These are phyloP conservation scores for Oreochromis aureus DNA, from an alignment of 2,113 vertebrate genomes.

Conservation along the genomic window DNA sequence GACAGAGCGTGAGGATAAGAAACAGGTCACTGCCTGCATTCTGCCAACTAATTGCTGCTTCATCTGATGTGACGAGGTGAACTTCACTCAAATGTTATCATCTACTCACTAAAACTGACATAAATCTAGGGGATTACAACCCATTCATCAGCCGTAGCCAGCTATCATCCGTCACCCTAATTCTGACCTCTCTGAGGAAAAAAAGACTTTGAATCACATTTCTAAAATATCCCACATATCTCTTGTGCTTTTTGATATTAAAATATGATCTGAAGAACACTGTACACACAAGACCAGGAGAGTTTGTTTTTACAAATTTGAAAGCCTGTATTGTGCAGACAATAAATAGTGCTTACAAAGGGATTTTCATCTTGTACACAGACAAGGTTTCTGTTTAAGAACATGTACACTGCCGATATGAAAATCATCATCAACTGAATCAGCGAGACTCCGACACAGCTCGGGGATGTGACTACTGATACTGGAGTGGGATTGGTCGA, in stretches of 20 bases:
- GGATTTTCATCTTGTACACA: slow-evolving; percentile 68
- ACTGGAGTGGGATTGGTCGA: slow-evolving; percentile 74
- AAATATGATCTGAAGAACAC: slow-evolving; percentile 60
- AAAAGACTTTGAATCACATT: background rate
- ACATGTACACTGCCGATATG: slow-evolving; percentile 70
- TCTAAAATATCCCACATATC: background rate
- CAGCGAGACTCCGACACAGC: slow-evolving; percentile 53
- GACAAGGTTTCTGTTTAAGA: slow-evolving; percentile 72
- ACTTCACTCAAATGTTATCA: background rate
- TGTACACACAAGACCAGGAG: slow-evolving; percentile 53
- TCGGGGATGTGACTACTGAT: slow-evolving; percentile 60
- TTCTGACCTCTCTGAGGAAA: background rate
- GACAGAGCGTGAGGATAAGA: background rate
- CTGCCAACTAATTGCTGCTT: background rate
- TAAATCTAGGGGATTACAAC: background rate
- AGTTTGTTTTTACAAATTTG: slow-evolving; percentile 72
- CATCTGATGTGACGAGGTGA: background rate
- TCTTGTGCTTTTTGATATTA: slow-evolving; percentile 47
- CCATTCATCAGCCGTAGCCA: background rate
- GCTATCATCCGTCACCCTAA: background rate
- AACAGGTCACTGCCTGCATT: background rate
- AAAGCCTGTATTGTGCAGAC: slow-evolving; percentile 92
- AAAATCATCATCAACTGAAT: slow-evolving; percentile 62
- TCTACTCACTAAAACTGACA: background rate
- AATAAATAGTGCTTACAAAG: slow-evolving; percentile 92